Evolutionary conservation across 2,113 vertebrate genomes (phyloP).

Genomic region (Murina feae): DNA sequence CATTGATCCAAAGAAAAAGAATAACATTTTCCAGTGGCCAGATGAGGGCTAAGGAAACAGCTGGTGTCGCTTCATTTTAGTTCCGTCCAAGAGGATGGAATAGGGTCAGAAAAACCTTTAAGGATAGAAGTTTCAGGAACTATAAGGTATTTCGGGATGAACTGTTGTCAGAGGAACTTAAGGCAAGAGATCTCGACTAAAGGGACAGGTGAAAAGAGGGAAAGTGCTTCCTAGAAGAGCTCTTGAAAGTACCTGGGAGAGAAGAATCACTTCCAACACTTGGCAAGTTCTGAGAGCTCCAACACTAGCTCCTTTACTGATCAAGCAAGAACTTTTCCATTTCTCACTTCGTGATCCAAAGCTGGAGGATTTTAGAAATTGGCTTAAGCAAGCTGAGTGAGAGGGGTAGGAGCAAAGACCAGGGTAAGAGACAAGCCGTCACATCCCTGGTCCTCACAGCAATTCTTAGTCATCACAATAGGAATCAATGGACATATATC

Average conservation of each 20-base stretch:
- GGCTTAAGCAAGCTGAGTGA: neutral
- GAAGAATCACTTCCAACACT: neutral
- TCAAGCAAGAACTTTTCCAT: neutral
- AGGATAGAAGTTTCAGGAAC: neutral
- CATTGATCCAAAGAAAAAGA: neutral
- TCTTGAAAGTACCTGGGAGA: neutral
- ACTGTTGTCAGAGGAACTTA: neutral
- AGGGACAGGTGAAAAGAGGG: neutral
- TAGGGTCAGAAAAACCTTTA: neutral
- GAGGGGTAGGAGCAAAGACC: neutral
- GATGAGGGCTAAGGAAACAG: neutral
- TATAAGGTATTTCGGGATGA: neutral
- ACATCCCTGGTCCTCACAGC: neutral
- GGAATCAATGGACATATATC: neutral
- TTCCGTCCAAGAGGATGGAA: neutral
- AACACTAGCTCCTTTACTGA: neutral
- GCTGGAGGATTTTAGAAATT: neutral
- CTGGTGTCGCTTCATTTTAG: neutral
- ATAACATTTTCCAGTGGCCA: neutral
- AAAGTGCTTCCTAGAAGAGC: neutral
- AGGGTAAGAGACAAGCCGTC: neutral
- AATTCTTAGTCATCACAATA: neutral
- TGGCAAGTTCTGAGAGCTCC: neutral
- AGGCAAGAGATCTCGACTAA: neutral
- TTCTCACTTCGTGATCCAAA: neutral